Conservation (phyloP, 2,797 vertebrate genomes). For the Propithecus deckenii region DNA sequence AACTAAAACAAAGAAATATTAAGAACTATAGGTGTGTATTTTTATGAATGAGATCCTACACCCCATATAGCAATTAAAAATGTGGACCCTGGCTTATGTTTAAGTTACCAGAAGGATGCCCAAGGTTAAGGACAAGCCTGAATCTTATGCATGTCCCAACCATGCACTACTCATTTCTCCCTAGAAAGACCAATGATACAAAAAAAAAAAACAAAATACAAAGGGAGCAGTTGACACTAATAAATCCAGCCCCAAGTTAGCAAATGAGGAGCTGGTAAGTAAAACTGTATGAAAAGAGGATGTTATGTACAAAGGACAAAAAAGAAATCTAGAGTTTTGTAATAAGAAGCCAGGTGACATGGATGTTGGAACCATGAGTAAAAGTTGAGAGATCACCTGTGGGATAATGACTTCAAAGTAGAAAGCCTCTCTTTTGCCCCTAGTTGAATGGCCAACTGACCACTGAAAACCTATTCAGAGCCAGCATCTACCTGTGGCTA, state of each 20-base stretch:
- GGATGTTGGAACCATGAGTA: background rate
- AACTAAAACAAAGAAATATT: background rate
- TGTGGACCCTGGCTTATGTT: background rate
- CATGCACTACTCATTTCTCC: background rate
- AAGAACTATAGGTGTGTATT: background rate
- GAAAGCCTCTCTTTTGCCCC: background rate
- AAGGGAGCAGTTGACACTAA: background rate
- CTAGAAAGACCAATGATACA: background rate
- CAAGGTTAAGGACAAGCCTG: background rate
- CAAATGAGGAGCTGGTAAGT: background rate
- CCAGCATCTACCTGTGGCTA: background rate
- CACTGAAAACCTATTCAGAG: background rate
- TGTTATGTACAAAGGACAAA: background rate
- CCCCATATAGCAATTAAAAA: background rate
- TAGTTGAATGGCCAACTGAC: background rate
- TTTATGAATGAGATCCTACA: background rate
- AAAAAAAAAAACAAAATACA: background rate
- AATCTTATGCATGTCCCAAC: background rate
- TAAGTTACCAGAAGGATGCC: background rate
- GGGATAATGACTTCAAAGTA: background rate
- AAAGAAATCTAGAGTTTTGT: background rate
- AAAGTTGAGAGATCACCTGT: background rate
- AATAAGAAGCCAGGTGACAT: background rate
- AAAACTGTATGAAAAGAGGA: background rate
- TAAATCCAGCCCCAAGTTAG: background rate